Conservation (phyloP, 2,113 vertebrate genomes). For the Dasyornis broadbenti region DNA sequence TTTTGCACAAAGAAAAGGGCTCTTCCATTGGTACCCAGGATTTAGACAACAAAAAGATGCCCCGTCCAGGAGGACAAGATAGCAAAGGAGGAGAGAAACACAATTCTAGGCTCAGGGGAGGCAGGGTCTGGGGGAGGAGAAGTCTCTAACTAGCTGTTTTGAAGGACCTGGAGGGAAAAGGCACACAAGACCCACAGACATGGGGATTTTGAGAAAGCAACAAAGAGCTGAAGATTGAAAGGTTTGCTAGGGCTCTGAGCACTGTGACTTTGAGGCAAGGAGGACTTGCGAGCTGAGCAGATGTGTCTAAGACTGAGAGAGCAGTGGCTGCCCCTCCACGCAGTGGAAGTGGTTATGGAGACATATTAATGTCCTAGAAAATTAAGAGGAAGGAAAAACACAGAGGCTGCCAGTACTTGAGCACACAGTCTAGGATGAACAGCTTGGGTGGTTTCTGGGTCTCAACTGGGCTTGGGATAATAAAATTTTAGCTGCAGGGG, state of each 20-base stretch:
- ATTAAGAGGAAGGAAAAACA: neutral
- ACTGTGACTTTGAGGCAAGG: neutral
- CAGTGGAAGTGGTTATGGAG: neutral
- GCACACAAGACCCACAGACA: accelerated
- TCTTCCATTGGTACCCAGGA: neutral
- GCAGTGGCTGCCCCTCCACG: accelerated
- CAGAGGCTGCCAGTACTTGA: neutral
- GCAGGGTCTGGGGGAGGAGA: neutral
- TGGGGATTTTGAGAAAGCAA: neutral
- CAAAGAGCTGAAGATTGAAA: neutral
- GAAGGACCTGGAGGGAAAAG: neutral
- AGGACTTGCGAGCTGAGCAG: neutral
- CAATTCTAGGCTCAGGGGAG: neutral
- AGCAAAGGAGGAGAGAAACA: neutral
- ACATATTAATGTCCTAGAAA: neutral
- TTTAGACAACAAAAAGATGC: neutral
- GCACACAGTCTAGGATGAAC: neutral
- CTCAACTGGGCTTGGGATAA: neutral
- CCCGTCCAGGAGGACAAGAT: neutral
- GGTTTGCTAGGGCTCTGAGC: neutral
- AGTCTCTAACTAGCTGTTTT: neutral
- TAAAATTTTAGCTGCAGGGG: neutral
- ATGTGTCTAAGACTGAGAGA: accelerated
- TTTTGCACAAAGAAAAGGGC: neutral
- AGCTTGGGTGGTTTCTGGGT: neutral